A percentile compares a stretch with the other conserved stretches of the same genome.
Evolutionary conservation across 2,113 vertebrate genomes (phyloP).

Genomic region (Arizona elegans): DNA sequence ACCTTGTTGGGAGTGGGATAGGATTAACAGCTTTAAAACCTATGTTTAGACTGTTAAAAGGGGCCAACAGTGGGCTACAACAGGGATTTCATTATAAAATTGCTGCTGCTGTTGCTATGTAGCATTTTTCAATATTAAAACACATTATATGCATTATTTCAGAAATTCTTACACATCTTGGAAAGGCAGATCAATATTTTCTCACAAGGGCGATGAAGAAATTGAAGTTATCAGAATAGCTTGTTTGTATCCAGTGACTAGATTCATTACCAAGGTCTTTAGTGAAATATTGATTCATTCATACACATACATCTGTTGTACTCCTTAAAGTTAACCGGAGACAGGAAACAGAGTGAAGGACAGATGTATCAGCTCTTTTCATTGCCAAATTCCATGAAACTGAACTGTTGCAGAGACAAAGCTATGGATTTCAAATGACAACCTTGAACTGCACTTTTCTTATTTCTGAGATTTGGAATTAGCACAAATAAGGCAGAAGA

Average conservation of each 20-base stretch:
- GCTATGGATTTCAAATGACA: neutral
- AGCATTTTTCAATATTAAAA: neutral
- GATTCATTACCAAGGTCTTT: neutral
- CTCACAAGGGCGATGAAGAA: neutral
- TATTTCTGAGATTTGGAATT: neutral
- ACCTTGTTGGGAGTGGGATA: neutral
- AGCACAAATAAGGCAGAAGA: neutral
- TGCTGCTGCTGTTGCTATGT: neutral
- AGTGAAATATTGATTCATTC: neutral
- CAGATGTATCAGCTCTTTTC: neutral
- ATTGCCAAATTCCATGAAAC: neutral
- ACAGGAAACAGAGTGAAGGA: neutral
- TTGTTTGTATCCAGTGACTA: neutral
- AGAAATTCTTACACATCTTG: neutral
- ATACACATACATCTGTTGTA: neutral
- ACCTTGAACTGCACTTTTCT: neutral
- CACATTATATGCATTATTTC: neutral
- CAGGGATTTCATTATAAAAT: neutral
- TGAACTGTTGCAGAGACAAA: neutral
- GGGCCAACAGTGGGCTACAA: neutral
- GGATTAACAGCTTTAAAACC: neutral
- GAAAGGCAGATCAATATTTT: neutral
- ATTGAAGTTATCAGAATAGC: neutral
- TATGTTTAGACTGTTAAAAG: neutral
- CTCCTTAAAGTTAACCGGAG: neutral